Evolutionary conservation across 2,113 vertebrate genomes (phyloP).

Genomic region (Phocoena sinus): DNA sequence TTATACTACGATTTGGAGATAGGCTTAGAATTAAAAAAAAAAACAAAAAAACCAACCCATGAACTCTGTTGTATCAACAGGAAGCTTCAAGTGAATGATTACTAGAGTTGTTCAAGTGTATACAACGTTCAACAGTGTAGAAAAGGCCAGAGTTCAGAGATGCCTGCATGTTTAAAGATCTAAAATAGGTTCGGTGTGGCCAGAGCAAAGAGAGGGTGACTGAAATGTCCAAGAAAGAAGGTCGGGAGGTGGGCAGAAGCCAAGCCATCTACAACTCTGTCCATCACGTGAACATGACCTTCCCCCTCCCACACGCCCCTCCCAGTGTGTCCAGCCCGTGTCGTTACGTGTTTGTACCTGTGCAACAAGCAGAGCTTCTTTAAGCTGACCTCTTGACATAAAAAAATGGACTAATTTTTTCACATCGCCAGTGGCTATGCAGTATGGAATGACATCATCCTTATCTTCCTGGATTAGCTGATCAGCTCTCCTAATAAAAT

Average conservation of each 20-base stretch:
- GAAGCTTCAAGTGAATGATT: not conserved
- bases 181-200: not conserved
- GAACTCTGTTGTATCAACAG: not conserved
- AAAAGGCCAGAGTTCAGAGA: not conserved
- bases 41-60: not conserved
- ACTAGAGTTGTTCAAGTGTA: not conserved
- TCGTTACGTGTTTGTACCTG: conserved; percentile 83
- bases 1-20: not conserved
- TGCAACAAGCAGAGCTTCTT: conserved; percentile 91
- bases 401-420: conserved; percentile 93
- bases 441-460: conserved; percentile 94
- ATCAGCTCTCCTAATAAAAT: conserved; percentile 90
- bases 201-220: not conserved
- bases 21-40: not conserved
- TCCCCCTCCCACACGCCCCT: rapidly evolving
- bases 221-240: no score
- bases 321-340: rapidly evolving
- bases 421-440: conserved; percentile 92
- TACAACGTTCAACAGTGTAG: not conserved
- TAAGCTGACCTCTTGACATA: conserved; percentile 92
- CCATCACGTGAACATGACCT: rapidly evolving
- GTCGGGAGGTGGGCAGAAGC: not conserved
- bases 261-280: not conserved
- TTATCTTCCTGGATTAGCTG: conserved; percentile 96
- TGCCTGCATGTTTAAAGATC: not conserved